These are phyloP conservation scores for Athene noctua DNA, from an alignment of 2,113 vertebrate genomes.

Conservation along the genomic window DNA sequence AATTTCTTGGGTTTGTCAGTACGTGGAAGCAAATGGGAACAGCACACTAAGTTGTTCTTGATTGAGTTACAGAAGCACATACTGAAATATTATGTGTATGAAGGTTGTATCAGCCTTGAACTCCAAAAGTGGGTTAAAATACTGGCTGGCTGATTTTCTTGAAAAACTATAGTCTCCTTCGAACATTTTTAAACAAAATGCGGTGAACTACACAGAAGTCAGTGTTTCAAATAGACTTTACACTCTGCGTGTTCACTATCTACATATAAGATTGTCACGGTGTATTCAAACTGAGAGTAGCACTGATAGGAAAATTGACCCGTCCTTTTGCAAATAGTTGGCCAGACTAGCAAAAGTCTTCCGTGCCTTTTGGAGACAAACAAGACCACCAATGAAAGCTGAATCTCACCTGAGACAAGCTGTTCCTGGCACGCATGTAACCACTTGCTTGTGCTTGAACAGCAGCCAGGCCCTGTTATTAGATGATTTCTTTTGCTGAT, in stretches of 20 bases:
- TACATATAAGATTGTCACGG: neutral
- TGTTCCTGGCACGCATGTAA: neutral
- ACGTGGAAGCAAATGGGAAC: neutral
- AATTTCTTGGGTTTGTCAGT: neutral
- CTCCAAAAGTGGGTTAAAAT: neutral
- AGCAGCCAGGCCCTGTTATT: fast-evolving
- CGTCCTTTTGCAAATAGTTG: neutral
- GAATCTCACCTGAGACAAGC: neutral
- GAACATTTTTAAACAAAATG: neutral
- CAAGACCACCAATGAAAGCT: neutral
- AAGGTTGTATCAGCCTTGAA: neutral
- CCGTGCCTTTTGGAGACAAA: neutral
- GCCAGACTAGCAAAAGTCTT: neutral
- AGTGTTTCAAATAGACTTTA: neutral
- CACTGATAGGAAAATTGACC: fast-evolving
- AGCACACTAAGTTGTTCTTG: neutral
- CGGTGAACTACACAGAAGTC: neutral
- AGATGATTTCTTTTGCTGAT: neutral
- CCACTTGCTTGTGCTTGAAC: neutral
- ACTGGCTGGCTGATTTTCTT: neutral
- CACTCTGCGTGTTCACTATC: fast-evolving
- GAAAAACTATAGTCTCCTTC: neutral
- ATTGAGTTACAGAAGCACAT: neutral
- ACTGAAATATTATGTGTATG: neutral
- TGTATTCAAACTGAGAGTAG: neutral